phyloP scores from a whole-genome alignment of 30 jellyfish, hydroid and myxozoan species.

The Aurelia sp. region DNA sequence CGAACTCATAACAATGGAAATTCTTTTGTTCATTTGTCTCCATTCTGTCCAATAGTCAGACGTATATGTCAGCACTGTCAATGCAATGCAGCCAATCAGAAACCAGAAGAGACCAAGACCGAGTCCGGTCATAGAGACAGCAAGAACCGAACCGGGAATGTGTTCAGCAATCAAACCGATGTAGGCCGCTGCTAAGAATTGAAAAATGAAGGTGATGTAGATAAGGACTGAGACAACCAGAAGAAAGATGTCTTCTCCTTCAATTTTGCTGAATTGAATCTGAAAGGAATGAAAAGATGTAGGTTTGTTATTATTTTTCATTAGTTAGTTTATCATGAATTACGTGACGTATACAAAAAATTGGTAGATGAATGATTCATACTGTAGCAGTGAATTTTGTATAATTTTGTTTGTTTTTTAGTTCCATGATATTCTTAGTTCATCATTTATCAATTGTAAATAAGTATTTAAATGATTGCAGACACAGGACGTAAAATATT shows the following conservation, averaged over 20 bases:
- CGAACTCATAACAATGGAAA: slow-evolving; percentile 53
- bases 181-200: slow-evolving; percentile 88
- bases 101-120: slow-evolving; percentile 93
- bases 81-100: slow-evolving; percentile 77
- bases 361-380: too few species aligned
- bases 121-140: slow-evolving; percentile 87
- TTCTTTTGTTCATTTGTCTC: slow-evolving; percentile 78
- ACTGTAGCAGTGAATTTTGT: too few species aligned
- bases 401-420: too few species aligned
- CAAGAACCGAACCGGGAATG: slow-evolving; percentile 65
- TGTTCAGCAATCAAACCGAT: slow-evolving; percentile 73
- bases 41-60: slow-evolving; percentile 87
- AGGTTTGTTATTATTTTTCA: too few species aligned
- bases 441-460: too few species aligned
- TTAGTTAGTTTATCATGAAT: too few species aligned
- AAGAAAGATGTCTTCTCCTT: slow-evolving; percentile 68
- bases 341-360: too few species aligned
- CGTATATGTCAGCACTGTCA: slow-evolving; percentile 79
- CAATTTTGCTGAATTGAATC: slow-evolving; percentile 72
- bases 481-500: too few species aligned
- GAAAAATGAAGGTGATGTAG: slow-evolving; percentile 81
- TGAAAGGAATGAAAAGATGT: neutral
- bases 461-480: too few species aligned
- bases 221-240: slow-evolving; percentile 63
- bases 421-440: too few species aligned